Percentiles rank a stretch among this genome's conserved stretches.
These are phyloP conservation scores for Cremastinae sp. DNA, from an alignment of 2,888 invertebrate genomes.

Conservation along the genomic window DNA sequence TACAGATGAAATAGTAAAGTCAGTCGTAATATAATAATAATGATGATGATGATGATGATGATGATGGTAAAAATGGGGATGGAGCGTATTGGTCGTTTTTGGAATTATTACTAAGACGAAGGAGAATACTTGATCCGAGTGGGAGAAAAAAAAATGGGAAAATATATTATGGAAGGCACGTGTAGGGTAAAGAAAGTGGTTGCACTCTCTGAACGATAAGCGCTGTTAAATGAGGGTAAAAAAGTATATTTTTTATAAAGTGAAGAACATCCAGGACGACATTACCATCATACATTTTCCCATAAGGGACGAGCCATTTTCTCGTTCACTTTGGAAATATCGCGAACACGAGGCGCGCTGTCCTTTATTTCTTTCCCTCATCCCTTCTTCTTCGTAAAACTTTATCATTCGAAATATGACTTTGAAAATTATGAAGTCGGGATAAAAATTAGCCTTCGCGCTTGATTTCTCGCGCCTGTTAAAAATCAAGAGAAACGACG, in stretches of 20 bases:
- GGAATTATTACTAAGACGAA: background rate
- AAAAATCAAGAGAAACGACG: too few species aligned
- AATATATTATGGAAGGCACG: conserved; percentile 29
- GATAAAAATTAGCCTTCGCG: too few species aligned
- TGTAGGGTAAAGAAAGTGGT: conserved; percentile 56
- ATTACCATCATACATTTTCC: conserved; percentile 58
- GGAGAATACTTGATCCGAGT: conserved; percentile 29
- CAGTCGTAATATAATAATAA: background rate
- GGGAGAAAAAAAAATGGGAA: conserved; percentile 12
- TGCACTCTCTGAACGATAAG: conserved; percentile 60
- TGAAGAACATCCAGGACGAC: conserved; percentile 52
- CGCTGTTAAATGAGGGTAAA: conserved; percentile 49
- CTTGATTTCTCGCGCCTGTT: too few species aligned
- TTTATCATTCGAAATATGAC: background rate
- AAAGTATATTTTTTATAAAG: conserved; percentile 27
- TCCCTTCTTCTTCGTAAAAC: background rate
- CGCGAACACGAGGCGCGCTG: conserved; percentile 27
- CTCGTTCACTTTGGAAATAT: conserved; percentile 54
- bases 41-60: background rate
- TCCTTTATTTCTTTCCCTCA: conserved; percentile 3
- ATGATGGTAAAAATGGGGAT: background rate
- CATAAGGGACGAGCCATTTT: conserved; percentile 58
- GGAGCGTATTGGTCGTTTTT: background rate
- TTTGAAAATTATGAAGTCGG: too few species aligned
- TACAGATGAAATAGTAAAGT: conserved; percentile 4